Evolutionary conservation across 2,888 invertebrate genomes (phyloP), one percentile per base, ranked within the genome.

Genomic region (Tyria jacobaeae): DNA sequence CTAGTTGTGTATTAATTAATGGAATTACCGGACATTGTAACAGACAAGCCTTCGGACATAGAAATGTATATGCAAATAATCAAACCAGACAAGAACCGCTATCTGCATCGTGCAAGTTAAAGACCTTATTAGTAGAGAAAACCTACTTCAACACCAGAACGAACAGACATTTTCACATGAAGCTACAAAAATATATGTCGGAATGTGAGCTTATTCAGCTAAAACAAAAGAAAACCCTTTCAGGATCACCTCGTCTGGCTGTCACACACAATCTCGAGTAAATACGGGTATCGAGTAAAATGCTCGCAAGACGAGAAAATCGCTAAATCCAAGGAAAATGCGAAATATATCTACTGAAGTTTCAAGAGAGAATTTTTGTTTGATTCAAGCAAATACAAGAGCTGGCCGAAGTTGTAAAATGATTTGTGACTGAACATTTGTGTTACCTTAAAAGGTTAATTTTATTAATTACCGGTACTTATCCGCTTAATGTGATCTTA

Each of bases 281-380:
- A 60, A 60, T 60, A 55, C 54, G 60, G 60, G 60, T 60, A 54
- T 60, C 59, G 59, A 12, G 53, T 7, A 24, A n/a, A 50, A 60
- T 49, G 48, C 53, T 48, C 39, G 37, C 41, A 35, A 60, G 7
- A 50, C 54, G 41, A 49, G 49, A 17, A 55, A 49, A 60, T 60
- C 49, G 60, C 54, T 55, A 55, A 60, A 54, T 60, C 54, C 49
- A 60, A 27, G 41, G 53, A 53, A 47, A 54, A 53, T 53, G 31
- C 27, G 54, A 60, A 53, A 59, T 53, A 59, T 47, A 37, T 21
- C 17, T 6, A 9, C 44, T 12, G 41, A 37, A 47, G 37, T 48
- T 48, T 39, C 7, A 5, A 34, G n/a, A 47, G 24, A 52, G 7
- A 51, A 31, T 52, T 44, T 52, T 21, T 52, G 47, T 52, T 51